A percentile compares a stretch with the other conserved stretches of the same genome.
Evolutionary conservation across 2,888 invertebrate genomes (phyloP).

Genomic region (Rhimphoctona megacephalus): DNA sequence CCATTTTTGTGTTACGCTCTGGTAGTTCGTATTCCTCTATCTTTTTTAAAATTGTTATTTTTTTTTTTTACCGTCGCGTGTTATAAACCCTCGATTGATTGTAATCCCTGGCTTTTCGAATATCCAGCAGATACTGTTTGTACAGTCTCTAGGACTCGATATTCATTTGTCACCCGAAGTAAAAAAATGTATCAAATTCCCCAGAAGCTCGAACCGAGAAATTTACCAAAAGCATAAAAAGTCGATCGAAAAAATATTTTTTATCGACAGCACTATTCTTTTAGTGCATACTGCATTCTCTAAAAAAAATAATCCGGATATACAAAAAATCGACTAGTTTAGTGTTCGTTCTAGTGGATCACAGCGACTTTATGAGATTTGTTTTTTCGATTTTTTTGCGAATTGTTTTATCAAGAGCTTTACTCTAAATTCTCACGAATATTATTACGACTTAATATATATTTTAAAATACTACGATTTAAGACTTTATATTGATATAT

Average conservation of each 20-base stretch:
- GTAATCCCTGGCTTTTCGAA: slow-evolving; percentile 57
- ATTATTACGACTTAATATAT: neutral
- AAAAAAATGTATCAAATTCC: neutral
- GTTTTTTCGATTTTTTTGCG: neutral
- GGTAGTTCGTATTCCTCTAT: slow-evolving; percentile 13
- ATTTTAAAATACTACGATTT: too few relatives aligned
- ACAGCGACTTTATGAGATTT: neutral
- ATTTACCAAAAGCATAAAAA: neutral
- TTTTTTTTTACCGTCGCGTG: slow-evolving; percentile 6
- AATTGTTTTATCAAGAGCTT: neutral
- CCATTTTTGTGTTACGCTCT: slow-evolving; percentile 31
- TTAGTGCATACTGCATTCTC: too few relatives aligned
- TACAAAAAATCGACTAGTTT: neutral
- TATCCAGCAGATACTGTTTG: slow-evolving; percentile 40
- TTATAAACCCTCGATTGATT: slow-evolving; percentile 58
- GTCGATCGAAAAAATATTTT: neutral
- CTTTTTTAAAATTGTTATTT: slow-evolving; percentile 34
- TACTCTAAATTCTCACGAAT: neutral
- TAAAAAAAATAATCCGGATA: too few relatives aligned
- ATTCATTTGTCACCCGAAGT: slow-evolving; percentile 6
- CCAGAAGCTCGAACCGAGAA: neutral
- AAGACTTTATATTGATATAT: too few relatives aligned
- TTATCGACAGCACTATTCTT: neutral
- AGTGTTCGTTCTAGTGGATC: neutral
- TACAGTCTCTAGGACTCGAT: slow-evolving; percentile 6